phyloP scores from a whole-genome alignment of 2,113 vertebrate genomes.

The Cyanoderma ruficeps region DNA sequence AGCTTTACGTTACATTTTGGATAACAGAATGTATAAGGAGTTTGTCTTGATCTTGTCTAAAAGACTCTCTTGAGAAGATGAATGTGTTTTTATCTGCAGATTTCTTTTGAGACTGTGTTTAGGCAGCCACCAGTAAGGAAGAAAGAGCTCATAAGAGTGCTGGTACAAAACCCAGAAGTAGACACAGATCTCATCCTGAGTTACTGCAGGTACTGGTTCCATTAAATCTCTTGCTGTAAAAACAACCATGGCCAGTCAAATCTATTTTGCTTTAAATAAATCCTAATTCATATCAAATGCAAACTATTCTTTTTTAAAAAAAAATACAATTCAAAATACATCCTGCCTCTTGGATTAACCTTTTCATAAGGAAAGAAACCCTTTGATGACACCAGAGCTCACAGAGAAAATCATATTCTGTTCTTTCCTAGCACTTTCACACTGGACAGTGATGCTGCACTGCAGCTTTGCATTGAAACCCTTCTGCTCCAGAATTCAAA shows the following conservation, averaged over 20 bases:
- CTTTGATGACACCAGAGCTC: neutral
- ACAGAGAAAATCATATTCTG: neutral
- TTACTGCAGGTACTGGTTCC: slow-evolving; percentile 86
- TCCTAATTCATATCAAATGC: neutral
- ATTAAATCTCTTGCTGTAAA: neutral
- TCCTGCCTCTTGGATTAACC: neutral
- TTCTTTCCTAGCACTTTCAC: slow-evolving; percentile 80
- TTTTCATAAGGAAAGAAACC: neutral
- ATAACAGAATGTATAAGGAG: neutral
- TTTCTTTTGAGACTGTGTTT: slow-evolving; percentile 93
- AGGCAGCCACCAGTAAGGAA: slow-evolving; percentile 85
- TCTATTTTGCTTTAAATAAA: neutral
- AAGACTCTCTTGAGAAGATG: neutral
- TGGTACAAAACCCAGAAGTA: slow-evolving; percentile 85
- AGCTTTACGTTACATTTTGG: neutral
- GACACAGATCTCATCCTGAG: slow-evolving; percentile 84
- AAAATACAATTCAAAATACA: neutral
- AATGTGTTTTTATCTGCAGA: slow-evolving; percentile 73
- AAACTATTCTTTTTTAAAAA: neutral
- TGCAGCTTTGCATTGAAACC: slow-evolving; percentile 90
- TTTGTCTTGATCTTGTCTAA: neutral
- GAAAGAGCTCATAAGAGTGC: slow-evolving; percentile 81
- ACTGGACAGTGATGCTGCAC: slow-evolving; percentile 83
- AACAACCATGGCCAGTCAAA: neutral
- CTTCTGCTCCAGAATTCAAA: slow-evolving; percentile 80